These are phyloP conservation scores for Deilephila elpenor DNA, from an alignment of 2,888 invertebrate species.

Conservation along the genomic window DNA sequence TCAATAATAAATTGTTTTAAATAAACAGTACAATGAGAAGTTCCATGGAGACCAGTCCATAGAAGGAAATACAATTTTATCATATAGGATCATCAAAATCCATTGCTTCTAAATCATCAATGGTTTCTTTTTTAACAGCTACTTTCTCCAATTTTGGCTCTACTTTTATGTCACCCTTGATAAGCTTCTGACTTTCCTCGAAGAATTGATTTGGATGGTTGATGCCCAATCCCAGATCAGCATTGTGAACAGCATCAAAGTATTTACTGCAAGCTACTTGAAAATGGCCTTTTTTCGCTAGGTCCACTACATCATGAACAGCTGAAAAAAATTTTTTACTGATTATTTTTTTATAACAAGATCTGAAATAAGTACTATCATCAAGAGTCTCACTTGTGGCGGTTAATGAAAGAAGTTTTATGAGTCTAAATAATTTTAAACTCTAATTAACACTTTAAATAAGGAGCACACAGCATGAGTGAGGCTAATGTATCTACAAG, in stretches of 20 bases:
- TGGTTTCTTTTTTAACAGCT: conserved; percentile 59
- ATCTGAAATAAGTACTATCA: too few species aligned
- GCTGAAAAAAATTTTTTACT: conserved; percentile 78
- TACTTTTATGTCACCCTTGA: conserved; percentile 67
- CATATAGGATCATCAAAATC: conserved; percentile 70
- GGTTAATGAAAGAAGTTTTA: too few species aligned
- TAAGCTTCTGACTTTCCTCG: conserved; percentile 89
- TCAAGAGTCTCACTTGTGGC: too few species aligned
- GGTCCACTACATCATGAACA: conserved; percentile 88
- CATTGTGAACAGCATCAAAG: conserved; percentile 90
- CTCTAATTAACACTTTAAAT: too few species aligned
- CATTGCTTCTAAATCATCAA: conserved; percentile 64
- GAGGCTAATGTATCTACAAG: too few species aligned
- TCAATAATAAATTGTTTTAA: too few species aligned
- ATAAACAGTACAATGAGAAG: too few species aligned
- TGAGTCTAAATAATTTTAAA: too few species aligned
- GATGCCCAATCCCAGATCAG: conserved; percentile 87
- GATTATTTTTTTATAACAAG: not conserved
- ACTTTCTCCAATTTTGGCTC: conserved; percentile 60
- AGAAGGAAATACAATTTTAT: not conserved
- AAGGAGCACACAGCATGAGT: too few species aligned
- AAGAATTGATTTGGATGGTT: conserved; percentile 97
- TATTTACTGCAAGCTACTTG: conserved; percentile 96
- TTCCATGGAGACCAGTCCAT: too few species aligned
- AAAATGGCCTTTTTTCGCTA: conserved; percentile 91